Percentiles rank a stretch among this genome's conserved stretches.
Evolutionary conservation across 1,140 invertebrate species (phyloP).

Genomic region (Bombus waltoni): DNA sequence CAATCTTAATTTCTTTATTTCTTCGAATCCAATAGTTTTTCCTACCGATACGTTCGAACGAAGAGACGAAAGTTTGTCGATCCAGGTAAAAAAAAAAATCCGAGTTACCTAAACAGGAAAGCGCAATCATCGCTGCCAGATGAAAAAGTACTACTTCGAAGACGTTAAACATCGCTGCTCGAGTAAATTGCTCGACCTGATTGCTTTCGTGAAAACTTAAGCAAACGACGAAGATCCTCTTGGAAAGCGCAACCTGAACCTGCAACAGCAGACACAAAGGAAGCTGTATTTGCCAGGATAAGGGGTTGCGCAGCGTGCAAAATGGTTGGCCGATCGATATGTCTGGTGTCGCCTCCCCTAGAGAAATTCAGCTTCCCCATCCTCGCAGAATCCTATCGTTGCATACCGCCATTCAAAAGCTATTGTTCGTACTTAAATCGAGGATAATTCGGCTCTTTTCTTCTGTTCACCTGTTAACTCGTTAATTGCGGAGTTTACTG

Average conservation of each 20-base stretch:
- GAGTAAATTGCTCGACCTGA: background rate
- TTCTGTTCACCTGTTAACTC: background rate
- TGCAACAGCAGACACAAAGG: background rate
- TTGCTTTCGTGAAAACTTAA: background rate
- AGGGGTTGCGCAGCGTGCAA: slow-evolving; percentile 25
- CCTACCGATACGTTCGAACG: no score
- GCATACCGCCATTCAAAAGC: background rate
- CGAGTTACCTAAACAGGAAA: background rate
- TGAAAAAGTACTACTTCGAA: background rate
- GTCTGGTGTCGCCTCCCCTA: slow-evolving; percentile 26
- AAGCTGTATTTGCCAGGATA: slow-evolving; percentile 32
- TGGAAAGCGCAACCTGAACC: background rate
- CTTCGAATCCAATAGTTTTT: no score
- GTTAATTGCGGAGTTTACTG: no score
- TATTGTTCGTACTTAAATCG: background rate
- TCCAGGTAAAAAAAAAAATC: background rate
- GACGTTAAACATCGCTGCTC: background rate
- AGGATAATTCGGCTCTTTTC: background rate
- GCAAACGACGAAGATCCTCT: background rate
- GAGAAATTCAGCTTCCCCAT: background rate
- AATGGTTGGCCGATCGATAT: slow-evolving; percentile 46
- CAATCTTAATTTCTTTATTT: no score
- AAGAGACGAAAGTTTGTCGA: background rate
- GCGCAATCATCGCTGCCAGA: background rate
- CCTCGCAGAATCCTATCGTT: slow-evolving; percentile 1